These are phyloP conservation scores for Silurus aristotelis DNA, from an alignment of 2,797 vertebrate genomes.

Conservation along the genomic window DNA sequence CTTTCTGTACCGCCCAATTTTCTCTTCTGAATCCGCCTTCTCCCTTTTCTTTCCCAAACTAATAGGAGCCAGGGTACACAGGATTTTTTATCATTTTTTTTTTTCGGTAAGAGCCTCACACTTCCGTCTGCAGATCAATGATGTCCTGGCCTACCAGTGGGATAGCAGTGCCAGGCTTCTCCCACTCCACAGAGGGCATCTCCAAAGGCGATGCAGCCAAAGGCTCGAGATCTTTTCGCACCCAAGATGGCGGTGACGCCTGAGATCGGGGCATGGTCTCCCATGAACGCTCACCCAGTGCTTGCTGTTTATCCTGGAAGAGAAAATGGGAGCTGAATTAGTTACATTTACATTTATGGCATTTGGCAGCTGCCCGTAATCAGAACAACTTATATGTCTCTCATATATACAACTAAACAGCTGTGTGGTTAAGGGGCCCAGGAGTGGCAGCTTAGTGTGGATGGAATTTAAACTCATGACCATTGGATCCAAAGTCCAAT, in stretches of 20 bases:
- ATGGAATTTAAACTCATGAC: too few relatives aligned
- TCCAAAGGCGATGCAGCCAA: constrained; percentile 88
- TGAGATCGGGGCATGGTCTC: constrained; percentile 90
- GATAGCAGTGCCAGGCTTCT: constrained; percentile 91
- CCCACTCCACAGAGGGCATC: constrained; percentile 95
- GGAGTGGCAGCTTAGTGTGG: too few relatives aligned
- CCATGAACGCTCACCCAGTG: constrained; percentile 91
- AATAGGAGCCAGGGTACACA: constrained; percentile 73
- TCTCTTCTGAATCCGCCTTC: constrained; percentile 51
- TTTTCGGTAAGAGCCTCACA: constrained; percentile 80
- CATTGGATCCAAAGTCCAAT: too few relatives aligned
- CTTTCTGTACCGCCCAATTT: constrained; percentile 25
- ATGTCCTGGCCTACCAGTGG: constrained; percentile 98
- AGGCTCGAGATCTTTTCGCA: constrained; percentile 93
- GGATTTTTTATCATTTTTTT: constrained; percentile 59
- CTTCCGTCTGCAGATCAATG: constrained; percentile 99
- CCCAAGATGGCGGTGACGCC: constrained; percentile 92
- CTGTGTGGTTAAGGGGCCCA: too few relatives aligned
- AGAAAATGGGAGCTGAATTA: not conserved
- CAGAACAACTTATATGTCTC: too few relatives aligned
- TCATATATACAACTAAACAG: too few relatives aligned
- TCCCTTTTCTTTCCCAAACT: constrained; percentile 62
- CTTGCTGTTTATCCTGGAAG: constrained; percentile 91
- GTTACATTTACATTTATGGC: too few relatives aligned
- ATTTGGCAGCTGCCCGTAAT: too few relatives aligned